These are phyloP conservation scores for Hippocampus comes DNA, from an alignment of 2,113 vertebrate species.

Conservation along the genomic window DNA sequence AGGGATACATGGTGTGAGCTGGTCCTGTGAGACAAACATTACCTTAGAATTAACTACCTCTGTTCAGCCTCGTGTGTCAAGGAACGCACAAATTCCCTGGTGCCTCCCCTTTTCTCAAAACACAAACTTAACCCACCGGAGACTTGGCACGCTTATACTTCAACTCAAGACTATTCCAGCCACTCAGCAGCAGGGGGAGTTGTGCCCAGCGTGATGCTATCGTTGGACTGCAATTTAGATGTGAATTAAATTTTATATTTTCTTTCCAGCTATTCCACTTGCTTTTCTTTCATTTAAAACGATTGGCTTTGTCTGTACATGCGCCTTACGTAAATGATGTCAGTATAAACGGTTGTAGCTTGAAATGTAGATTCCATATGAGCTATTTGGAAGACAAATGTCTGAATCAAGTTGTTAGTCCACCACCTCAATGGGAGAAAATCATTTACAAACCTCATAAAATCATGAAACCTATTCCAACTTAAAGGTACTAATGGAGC, in stretches of 20 bases:
- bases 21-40: constrained; percentile 60
- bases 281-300: neutral
- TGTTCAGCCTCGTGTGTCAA: constrained; percentile 9
- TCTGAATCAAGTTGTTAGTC: neutral
- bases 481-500: neutral
- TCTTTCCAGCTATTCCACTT: neutral
- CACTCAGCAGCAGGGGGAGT: neutral
- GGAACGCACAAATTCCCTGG: constrained; percentile 18
- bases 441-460: neutral
- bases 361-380: neutral
- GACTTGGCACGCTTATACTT: neutral
- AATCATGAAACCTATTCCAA: neutral
- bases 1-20: constrained; percentile 73
- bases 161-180: neutral
- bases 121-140: constrained; percentile 4
- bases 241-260: neutral
- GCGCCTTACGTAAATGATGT: neutral
- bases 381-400: neutral
- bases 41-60: constrained; percentile 15
- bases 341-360: neutral
- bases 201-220: neutral
- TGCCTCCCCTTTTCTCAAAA: constrained; percentile 12
- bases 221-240: neutral
- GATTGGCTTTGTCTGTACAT: neutral
- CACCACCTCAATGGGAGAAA: neutral